Base-by-base conservation (phyloP, 2,797 vertebrate species). In the Arctocebus calabarensis region DNA sequence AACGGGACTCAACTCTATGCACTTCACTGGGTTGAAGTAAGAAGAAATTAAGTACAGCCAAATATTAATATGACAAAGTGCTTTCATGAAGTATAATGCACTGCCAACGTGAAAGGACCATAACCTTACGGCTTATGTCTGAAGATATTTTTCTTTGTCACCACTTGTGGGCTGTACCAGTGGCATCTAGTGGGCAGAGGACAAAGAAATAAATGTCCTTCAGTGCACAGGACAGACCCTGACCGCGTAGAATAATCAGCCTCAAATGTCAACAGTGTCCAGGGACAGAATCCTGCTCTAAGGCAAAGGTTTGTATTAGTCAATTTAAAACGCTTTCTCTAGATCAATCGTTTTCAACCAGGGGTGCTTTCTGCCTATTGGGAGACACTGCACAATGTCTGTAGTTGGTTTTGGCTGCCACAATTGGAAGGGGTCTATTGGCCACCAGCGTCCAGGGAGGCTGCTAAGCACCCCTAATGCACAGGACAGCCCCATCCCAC, bases 371-470 rank as follows among this genome's bases (percentile, higher is more conserved):
- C 3, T 40, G 1, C 16, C 11, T 59, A 37, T 11, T 5, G 3
- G 2, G 64, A 22, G 2, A 59, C 40, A 20, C 4, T 10, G 20
- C 0, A 20, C 8, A 40, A 32, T 9, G 22, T 22, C 27, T 8
- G 1, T 2, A 20, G 27, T 48, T 37, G 9, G 2, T 27, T 9
- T 1, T 19, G 57, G 14, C 16, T 2, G 34, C 57, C 55, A 29
- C 7, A 14, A 3, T 2, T 2, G 0, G 2, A 20, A 7, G 25
- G 52, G 10, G 2, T 17, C 29, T 10, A 5, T 0, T 25, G 68
- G 59, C 59, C 22, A 12, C 16, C 25, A 13, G 27, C 23, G 25
- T 37, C 45, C 10, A 20, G 55, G 37, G 22, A 55, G 8, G 40
- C 0, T 10, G 29, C 4, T 16, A 45, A 71, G 27, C 23, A 10